These are phyloP conservation scores for Coendou prehensilis DNA, from an alignment of 2,797 vertebrate genomes.

Conservation along the genomic window DNA sequence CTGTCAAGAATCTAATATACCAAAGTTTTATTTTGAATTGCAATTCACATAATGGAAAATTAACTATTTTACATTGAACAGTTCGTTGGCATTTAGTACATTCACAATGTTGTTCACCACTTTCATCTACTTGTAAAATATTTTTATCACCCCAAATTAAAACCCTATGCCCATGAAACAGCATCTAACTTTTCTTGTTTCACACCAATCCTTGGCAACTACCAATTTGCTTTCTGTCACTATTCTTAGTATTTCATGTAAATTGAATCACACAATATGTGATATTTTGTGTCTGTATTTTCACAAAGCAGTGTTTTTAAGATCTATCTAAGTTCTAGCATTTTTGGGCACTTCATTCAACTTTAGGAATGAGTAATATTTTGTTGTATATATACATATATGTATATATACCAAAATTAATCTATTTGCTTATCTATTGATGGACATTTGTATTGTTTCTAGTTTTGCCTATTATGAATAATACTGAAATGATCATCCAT, in stretches of 20 bases:
- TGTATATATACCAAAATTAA: background rate
- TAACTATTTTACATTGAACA: background rate
- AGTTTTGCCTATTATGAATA: background rate
- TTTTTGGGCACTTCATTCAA: background rate
- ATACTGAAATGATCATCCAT: background rate
- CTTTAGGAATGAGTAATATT: constrained; percentile 34
- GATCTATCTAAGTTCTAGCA: background rate
- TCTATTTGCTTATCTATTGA: background rate
- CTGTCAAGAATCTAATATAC: background rate
- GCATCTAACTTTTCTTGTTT: background rate
- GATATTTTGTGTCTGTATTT: constrained; percentile 10
- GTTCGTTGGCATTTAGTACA: background rate
- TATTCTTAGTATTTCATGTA: background rate
- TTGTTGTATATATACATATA: background rate
- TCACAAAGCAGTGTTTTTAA: constrained; percentile 38
- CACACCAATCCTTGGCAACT: background rate
- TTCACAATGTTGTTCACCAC: background rate
- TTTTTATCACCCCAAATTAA: background rate
- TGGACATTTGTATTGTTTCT: background rate
- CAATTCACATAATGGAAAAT: background rate
- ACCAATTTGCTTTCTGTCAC: background rate
- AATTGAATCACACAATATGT: background rate
- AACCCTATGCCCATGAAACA: background rate
- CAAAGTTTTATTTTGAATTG: background rate
- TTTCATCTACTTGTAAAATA: background rate